Evolutionary conservation across 2,113 vertebrate species (phyloP), one percentile per base, ranked within the genome.

Genomic region (Haemorhous mexicanus): DNA sequence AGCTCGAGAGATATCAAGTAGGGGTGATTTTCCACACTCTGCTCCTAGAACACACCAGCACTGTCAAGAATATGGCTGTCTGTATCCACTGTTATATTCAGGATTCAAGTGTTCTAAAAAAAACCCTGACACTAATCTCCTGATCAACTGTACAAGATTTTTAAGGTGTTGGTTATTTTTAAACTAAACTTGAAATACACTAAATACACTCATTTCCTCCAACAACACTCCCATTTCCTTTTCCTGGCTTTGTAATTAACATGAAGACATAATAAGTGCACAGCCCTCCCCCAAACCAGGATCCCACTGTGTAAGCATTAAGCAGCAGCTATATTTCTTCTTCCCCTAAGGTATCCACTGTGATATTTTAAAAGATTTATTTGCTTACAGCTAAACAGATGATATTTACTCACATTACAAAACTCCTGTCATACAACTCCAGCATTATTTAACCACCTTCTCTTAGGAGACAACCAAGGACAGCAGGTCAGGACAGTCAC

Each of bases 331-430:
- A 4, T n/a, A 37, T 84, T 70, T 84, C 44, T 90, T 82, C 50
- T 55, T 55, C n/a, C 59, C 58, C 24, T 82, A 58, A 87, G 37
- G 62, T 87, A 93, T n/a, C 66, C 26, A 53, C 28, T 46, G 74
- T 39, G 67, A 33, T 91, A 93, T 79, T 89, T 85, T 43, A 82
- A 91, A 80, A 52, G 37, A 82, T 58, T 91, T 90, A 83, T 85
- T 83, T 91, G 62, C 58, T 93, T 63, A 89, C 58, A 89, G 75
- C 58, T 88, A 55, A 91, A 73, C 41, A 91, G 50, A 76, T 76
- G 16, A 75, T 69, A 81, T 78, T 81, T 89, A 84, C 27, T 59
- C 52, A 47, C 37, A 83, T 77, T 73, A 49, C 26, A 59, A 39
- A 91, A 69, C 26, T 74, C 23, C 47, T 82, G 55, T 50, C 91